Conservation (phyloP, 2,113 vertebrate genomes). For the Podiceps cristatus region DNA sequence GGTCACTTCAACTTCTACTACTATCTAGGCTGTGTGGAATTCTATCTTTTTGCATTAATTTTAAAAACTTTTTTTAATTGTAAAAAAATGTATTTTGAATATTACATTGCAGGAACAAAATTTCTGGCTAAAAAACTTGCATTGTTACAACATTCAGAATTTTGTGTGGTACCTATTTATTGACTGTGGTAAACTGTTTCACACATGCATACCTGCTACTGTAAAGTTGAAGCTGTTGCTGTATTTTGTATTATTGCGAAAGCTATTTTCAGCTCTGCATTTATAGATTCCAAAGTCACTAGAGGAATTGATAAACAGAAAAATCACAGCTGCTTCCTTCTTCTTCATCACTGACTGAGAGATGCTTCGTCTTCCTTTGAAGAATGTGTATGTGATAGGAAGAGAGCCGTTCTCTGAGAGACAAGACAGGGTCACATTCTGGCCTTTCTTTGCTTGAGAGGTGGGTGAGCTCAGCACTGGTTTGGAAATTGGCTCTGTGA, state of each 20-base stretch:
- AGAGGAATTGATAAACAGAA: background rate
- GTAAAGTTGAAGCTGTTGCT: constrained; percentile 47
- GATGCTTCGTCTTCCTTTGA: constrained; percentile 2
- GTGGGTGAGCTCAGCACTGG: constrained; percentile 32
- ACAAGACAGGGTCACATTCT: constrained; percentile 30
- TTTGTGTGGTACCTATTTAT: background rate
- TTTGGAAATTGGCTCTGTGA: constrained; percentile 48
- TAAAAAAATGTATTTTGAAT: background rate
- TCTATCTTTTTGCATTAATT: background rate
- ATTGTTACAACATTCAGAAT: background rate
- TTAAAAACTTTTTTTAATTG: background rate
- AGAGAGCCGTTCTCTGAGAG: background rate
- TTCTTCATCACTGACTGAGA: background rate
- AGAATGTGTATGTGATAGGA: constrained; percentile 57
- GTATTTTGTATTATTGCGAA: background rate
- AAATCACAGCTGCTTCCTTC: constrained; percentile 54
- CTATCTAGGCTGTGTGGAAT: background rate
- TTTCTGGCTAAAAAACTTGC: background rate
- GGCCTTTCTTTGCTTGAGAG: background rate
- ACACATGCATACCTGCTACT: constrained; percentile 16
- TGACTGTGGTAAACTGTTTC: background rate
- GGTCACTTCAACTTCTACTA: background rate
- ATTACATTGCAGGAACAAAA: background rate
- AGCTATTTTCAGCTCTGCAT: constrained; percentile 57
- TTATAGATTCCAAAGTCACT: constrained; percentile 44